Evolutionary conservation across 2,797 vertebrate species (phyloP).

Genomic region (Moxostoma hubbsi): DNA sequence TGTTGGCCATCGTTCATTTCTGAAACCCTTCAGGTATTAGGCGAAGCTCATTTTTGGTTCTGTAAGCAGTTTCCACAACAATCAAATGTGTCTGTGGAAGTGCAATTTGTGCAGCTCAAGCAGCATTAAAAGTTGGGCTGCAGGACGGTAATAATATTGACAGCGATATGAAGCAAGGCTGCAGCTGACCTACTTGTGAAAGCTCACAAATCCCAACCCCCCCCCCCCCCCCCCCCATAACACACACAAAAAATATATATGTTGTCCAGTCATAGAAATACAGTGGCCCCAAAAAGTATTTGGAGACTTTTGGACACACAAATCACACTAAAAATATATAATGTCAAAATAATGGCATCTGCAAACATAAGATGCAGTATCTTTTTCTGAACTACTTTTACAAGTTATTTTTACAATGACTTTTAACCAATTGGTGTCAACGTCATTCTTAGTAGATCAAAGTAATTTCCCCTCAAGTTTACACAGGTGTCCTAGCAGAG

Average conservation of each 20-base stretch:
- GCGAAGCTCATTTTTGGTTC: constrained; percentile 25
- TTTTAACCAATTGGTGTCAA: no score
- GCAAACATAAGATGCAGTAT: no score
- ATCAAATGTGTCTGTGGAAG: constrained; percentile 48
- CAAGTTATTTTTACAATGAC: no score
- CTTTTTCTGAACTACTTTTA: no score
- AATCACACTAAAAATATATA: no score
- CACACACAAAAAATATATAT: constrained; percentile 17
- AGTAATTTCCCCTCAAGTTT: no score
- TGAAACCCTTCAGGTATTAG: constrained; percentile 13
- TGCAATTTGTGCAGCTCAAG: constrained; percentile 64
- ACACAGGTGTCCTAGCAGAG: no score
- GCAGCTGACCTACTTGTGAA: constrained; percentile 81
- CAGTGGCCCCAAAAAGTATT: no score
- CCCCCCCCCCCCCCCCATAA: no score
- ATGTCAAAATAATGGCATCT: no score
- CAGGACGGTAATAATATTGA: constrained; percentile 79
- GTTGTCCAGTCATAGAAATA: constrained; percentile 77
- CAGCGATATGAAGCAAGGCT: constrained; percentile 75
- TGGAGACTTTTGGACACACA: no score
- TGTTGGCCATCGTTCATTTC: constrained; percentile 1
- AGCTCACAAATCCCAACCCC: constrained; percentile 76
- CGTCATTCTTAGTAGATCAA: no score
- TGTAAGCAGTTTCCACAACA: constrained; percentile 35
- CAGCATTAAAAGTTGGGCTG: constrained; percentile 76